These are phyloP conservation scores for Kuschelorhynchus macadamiae DNA, from an alignment of 2,888 invertebrate genomes.

Conservation along the genomic window DNA sequence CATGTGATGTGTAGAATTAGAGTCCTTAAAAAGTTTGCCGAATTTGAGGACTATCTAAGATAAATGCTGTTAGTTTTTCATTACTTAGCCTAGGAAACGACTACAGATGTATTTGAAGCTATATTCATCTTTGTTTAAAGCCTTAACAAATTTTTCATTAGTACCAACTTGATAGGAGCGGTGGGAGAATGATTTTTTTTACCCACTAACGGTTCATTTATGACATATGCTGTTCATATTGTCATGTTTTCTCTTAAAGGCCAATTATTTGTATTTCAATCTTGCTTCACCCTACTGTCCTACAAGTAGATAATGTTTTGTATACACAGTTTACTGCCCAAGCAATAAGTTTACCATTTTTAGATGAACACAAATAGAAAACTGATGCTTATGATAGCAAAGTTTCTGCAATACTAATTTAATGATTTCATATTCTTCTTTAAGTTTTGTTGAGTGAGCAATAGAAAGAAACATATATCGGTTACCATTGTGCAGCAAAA, in stretches of 20 bases:
- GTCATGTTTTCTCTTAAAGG: slow-evolving; percentile 10
- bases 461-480: background rate
- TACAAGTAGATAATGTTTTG: slow-evolving; percentile 15
- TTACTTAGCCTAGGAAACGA: slow-evolving; percentile 48
- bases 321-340: slow-evolving; percentile 13
- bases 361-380: slow-evolving; percentile 6
- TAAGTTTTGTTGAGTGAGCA: background rate
- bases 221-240: slow-evolving; percentile 9
- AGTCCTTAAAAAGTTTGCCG: slow-evolving; percentile 23
- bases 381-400: background rate
- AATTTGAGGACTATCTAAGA: slow-evolving; percentile 51
- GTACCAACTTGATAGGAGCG: slow-evolving; percentile 55
- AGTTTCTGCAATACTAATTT: background rate
- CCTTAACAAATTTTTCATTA: slow-evolving; percentile 55
- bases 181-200: slow-evolving; percentile 45
- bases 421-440: slow-evolving; percentile 4
- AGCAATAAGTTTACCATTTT: slow-evolving; percentile 1
- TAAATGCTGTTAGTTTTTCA: slow-evolving; percentile 51
- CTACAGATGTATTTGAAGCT: slow-evolving; percentile 46
- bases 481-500: background rate
- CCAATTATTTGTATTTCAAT: slow-evolving; percentile 1
- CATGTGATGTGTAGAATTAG: slow-evolving; percentile 9
- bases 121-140: slow-evolving; percentile 44
- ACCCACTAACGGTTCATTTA: slow-evolving; percentile 5
- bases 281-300: slow-evolving; percentile 18